phyloP scores from a whole-genome alignment of 2,113 vertebrate genomes.

The Dinomys branickii region DNA sequence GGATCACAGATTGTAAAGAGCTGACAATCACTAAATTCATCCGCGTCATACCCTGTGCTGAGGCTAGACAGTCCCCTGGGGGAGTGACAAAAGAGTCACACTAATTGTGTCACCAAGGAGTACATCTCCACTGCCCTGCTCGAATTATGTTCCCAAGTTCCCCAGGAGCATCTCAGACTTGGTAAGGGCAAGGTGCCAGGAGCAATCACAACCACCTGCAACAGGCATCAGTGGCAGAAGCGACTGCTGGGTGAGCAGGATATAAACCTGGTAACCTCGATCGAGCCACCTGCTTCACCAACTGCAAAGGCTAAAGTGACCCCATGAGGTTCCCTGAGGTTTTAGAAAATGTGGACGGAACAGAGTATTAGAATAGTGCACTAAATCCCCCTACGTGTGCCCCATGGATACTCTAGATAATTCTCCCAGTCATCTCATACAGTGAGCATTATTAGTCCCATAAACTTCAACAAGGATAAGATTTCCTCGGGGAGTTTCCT shows the following conservation, averaged over 20 bases:
- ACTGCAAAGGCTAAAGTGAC: not conserved
- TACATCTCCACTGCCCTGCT: not conserved
- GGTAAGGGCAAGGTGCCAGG: not conserved
- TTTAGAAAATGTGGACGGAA: not conserved
- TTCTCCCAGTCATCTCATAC: not conserved
- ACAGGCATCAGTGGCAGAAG: too few relatives aligned
- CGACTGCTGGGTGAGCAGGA: rapidly evolving
- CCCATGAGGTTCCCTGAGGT: not conserved
- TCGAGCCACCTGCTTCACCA: not conserved
- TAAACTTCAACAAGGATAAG: not conserved
- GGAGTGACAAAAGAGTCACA: not conserved
- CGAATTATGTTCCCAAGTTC: not conserved
- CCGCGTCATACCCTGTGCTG: not conserved
- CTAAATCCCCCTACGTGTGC: not conserved
- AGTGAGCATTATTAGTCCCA: too few relatives aligned
- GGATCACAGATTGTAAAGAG: not conserved
- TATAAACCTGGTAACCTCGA: not conserved
- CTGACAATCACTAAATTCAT: not conserved
- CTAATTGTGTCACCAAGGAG: slow-evolving; percentile 70
- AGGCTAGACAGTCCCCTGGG: slow-evolving; percentile 65
- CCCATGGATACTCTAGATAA: rapidly evolving
- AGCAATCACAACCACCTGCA: not conserved
- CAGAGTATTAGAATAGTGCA: not conserved
- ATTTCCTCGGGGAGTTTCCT: not conserved
- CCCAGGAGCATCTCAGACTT: too few relatives aligned